Conservation (phyloP, 2,888 invertebrate species). For the Ethmia dodecea region DNA sequence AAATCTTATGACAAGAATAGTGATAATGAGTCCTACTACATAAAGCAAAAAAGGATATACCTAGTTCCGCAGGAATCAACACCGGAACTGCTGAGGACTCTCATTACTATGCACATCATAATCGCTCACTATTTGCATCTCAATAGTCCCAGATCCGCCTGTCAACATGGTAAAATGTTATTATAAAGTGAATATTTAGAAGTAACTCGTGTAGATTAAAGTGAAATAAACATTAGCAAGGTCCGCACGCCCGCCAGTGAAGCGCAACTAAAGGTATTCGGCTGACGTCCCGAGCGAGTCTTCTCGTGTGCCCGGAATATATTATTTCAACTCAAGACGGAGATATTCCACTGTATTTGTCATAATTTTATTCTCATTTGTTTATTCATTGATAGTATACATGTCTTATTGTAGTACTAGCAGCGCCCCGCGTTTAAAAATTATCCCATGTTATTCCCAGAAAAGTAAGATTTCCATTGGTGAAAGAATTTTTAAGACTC, state of each 20-base stretch:
- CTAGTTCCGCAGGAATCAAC: too few species aligned
- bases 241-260: slow-evolving; percentile 13
- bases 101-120: too few species aligned
- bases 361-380: slow-evolving; percentile 14
- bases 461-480: too few species aligned
- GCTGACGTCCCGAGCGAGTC: slow-evolving; percentile 27
- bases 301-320: slow-evolving; percentile 29
- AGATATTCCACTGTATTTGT: slow-evolving; percentile 7
- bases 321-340: slow-evolving; percentile 21
- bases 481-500: too few species aligned
- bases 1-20: too few species aligned
- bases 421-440: neutral
- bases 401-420: neutral
- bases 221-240: slow-evolving; percentile 40
- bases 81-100: too few species aligned
- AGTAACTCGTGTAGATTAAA: slow-evolving; percentile 34
- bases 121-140: too few species aligned
- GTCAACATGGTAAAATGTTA: too few species aligned
- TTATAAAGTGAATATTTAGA: slow-evolving; percentile 42
- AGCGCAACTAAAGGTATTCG: slow-evolving; percentile 30
- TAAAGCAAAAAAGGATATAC: too few species aligned
- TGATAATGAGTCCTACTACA: too few species aligned
- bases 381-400: neutral
- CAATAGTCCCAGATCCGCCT: too few species aligned
- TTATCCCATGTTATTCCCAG: neutral